phyloP scores from a whole-genome alignment of 2,888 invertebrate species.

The Amitus sp. region DNA sequence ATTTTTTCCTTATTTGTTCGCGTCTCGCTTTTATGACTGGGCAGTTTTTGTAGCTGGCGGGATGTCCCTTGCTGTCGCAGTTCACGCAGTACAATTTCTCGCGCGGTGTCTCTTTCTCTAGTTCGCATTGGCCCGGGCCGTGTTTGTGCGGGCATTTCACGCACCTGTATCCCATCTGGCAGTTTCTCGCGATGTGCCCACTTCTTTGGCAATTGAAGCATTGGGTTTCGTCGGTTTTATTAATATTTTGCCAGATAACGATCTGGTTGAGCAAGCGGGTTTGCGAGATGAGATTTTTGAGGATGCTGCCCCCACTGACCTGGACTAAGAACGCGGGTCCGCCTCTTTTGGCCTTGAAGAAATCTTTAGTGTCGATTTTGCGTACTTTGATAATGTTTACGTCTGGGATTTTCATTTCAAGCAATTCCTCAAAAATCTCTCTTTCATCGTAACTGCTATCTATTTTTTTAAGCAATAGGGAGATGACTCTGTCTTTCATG shows the following conservation, averaged over 20 bases:
- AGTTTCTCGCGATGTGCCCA: background rate
- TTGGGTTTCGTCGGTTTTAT: conserved; percentile 1
- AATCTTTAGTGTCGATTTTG: conserved; percentile 17
- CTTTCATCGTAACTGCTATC: conserved; percentile 11
- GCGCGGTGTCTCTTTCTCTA: background rate
- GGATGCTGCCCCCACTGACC: conserved; percentile 3
- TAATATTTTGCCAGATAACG: conserved; percentile 13
- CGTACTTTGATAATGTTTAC: conserved; percentile 20
- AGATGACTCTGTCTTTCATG: too few relatives aligned
- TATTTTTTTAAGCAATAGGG: conserved; percentile 16
- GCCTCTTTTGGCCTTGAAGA: conserved; percentile 14
- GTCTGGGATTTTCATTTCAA: background rate
- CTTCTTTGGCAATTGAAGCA: conserved; percentile 1
- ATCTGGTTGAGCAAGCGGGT: conserved; percentile 12
- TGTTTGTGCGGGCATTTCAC: background rate
- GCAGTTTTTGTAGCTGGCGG: background rate
- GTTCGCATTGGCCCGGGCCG: background rate
- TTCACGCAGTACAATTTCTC: background rate
- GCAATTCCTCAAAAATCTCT: conserved; percentile 20
- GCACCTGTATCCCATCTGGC: conserved; percentile 3
- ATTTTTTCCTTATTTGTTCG: background rate
- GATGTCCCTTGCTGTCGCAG: background rate
- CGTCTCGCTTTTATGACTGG: conserved; percentile 1
- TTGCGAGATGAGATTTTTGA: background rate
- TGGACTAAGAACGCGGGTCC: conserved; percentile 16